Evolutionary conservation across 2,888 invertebrate genomes (phyloP).

Genomic region (Eurytoma adleriae): DNA sequence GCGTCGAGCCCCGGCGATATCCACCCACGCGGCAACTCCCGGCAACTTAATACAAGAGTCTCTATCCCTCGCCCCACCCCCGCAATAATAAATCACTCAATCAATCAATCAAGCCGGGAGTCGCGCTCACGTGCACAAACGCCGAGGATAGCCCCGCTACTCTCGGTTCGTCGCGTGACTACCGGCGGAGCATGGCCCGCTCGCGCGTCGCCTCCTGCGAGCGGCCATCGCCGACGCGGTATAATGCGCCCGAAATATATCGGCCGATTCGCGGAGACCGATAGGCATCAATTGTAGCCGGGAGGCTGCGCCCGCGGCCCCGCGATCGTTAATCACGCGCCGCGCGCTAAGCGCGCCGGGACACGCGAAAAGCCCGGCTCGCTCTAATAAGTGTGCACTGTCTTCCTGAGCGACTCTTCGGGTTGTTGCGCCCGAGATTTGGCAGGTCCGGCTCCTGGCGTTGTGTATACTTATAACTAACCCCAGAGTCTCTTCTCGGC

Average conservation of each 20-base stretch:
- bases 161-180: no score
- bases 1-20: neutral
- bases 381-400: neutral
- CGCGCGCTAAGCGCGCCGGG: neutral
- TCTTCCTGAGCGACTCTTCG: neutral
- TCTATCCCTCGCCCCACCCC: neutral
- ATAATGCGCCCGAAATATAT: neutral
- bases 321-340: constrained; percentile 3
- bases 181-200: no score
- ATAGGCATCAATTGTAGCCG: neutral
- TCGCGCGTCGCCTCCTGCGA: neutral
- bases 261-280: neutral
- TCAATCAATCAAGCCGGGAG: constrained; percentile 18
- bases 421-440: neutral
- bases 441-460: neutral
- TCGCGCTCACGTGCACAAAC: neutral
- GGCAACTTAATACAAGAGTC: constrained; percentile 31
- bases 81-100: constrained; percentile 44
- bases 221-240: neutral
- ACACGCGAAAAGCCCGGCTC: neutral
- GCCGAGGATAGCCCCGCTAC: neutral
- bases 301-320: neutral
- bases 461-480: neutral
- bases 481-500: neutral
- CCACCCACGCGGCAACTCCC: neutral